Base-by-base conservation (phyloP, 64 coral and sea anemone genomes). In the Dendrophyllia cribrosa region DNA sequence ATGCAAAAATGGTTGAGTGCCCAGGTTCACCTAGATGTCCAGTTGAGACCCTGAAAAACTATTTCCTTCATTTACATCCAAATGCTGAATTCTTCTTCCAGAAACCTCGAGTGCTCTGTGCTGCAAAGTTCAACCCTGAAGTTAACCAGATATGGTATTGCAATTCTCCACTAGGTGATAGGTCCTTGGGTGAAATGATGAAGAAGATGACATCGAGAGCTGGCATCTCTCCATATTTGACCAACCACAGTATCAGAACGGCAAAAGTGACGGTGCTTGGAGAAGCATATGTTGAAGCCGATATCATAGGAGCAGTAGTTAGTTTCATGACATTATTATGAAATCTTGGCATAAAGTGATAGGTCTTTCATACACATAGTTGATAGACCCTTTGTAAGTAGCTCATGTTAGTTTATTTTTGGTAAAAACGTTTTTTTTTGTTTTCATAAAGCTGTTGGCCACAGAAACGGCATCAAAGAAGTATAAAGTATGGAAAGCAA, bases 161-260 rank as follows among this genome's bases (percentile, higher is more conserved):
- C 48, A 46, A 64, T 7, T 7, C 59, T 19, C 68, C 68, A 44
- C 55, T 75, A 23, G 71, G 70, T n/a, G 20, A 72, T 17, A 88
- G 55, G 22, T 56, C 71, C 5, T 16, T 88, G 16, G 70, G 72
- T 9, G 72, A 72, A 22, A 88, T 75, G 86, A 59, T 76, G 68
- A 76, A 88, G 47, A 21, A 59, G 9, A 76, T 88, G 53, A 58
- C 48, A 21, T 23, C 11, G 2, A 6, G n/a, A 20, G 85, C 70
- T 58, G 71, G 34, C 19, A 72, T 88, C 17, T 13, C 4, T 21
- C 71, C 86, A 58, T 53, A 70, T 45, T 58, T 74, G 47, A 88
- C 86, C 9, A 88, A 88, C 86, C 71, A 88, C 71, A 62, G 49
- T 26, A 7, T 87, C 20, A 73, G 86, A 58, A 49, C 86, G 43